phyloP scores from a whole-genome alignment of 2,113 vertebrate species.

The Propithecus coquereli region DNA sequence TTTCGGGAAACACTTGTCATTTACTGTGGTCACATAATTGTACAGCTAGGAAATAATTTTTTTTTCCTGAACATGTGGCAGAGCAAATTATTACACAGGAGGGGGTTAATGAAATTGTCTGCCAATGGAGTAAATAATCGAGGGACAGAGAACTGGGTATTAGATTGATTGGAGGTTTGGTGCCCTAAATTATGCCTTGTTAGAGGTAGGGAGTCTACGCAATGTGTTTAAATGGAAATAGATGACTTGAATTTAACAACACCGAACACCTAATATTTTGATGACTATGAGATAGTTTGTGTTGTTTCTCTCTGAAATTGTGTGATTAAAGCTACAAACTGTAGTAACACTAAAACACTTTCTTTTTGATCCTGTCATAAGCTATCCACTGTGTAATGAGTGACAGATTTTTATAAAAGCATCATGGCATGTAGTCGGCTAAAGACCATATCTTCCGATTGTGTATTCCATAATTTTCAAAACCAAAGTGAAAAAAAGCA shows the following conservation, averaged over 20 bases:
- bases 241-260: constrained; percentile 51
- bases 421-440: not conserved
- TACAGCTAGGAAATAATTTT: constrained; percentile 78
- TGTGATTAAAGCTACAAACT: constrained; percentile 20
- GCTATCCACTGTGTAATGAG: not conserved
- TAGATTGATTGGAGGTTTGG: constrained; percentile 74
- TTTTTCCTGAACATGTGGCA: constrained; percentile 76
- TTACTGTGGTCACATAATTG: constrained; percentile 69
- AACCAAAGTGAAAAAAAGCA: not conserved
- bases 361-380: not conserved
- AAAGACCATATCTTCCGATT: not conserved
- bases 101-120: constrained; percentile 81
- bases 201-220: constrained; percentile 64
- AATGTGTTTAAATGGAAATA: constrained; percentile 60
- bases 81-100: constrained; percentile 81
- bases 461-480: not conserved
- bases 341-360: constrained; percentile 11
- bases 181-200: constrained; percentile 81
- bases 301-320: constrained; percentile 1
- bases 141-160: constrained; percentile 75
- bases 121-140: constrained; percentile 79
- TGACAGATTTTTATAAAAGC: not conserved
- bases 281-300: not conserved
- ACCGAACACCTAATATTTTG: constrained; percentile 56
- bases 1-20: constrained; percentile 66